Evolutionary conservation across 2,888 invertebrate genomes (phyloP).

Genomic region (Caenorhabditis uteleia): DNA sequence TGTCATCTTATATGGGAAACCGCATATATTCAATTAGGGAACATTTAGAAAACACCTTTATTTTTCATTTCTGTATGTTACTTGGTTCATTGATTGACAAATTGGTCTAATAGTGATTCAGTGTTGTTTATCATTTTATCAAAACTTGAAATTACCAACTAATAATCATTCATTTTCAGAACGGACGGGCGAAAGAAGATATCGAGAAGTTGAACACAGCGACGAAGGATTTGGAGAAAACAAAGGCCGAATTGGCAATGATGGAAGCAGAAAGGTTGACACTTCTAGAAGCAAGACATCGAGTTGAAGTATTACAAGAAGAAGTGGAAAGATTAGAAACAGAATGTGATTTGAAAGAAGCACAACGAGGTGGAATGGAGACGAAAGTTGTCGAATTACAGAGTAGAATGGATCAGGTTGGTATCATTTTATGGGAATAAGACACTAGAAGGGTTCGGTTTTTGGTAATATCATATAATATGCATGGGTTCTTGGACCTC

Average conservation of each 20-base stretch:
- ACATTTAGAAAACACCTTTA: too few relatives aligned
- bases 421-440: not conserved
- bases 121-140: too few relatives aligned
- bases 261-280: conserved; percentile 38
- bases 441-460: not conserved
- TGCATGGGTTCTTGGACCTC: not conserved
- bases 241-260: conserved; percentile 37
- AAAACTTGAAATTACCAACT: too few relatives aligned
- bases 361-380: conserved; percentile 39
- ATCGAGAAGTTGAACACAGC: conserved; percentile 21
- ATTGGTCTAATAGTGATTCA: too few relatives aligned
- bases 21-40: too few relatives aligned
- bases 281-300: conserved; percentile 37
- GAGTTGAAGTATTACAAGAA: conserved; percentile 49
- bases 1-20: too few relatives aligned
- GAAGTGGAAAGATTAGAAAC: conserved; percentile 53
- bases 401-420: conserved; percentile 34
- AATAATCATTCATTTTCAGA: too few relatives aligned
- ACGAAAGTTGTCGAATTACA: conserved; percentile 32
- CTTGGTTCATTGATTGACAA: too few relatives aligned
- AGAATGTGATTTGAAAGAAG: conserved; percentile 48
- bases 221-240: conserved; percentile 38
- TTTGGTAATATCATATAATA: too few relatives aligned
- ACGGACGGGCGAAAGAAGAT: conserved; percentile 30
- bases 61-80: too few relatives aligned